Evolutionary conservation across 2,113 vertebrate genomes (phyloP), one percentile per base, ranked within the genome.

Genomic region (Bostrychus sinensis): DNA sequence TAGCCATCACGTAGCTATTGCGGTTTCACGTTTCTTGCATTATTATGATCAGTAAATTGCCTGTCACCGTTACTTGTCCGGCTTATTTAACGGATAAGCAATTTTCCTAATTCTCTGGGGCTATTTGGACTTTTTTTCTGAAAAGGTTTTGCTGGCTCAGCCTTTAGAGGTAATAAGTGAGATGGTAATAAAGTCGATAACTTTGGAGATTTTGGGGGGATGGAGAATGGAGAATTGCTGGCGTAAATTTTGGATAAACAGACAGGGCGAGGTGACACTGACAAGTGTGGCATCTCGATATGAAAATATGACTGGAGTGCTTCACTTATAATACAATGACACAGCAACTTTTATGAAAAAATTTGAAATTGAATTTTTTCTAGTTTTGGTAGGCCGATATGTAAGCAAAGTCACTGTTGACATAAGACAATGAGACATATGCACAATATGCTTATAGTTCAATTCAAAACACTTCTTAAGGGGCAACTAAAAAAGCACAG

Each of bases 21-120:
- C 34, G 64, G 72, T 80, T n/a, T 71, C 73, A 42, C 70, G 74
- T 89, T 81, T 82, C 79, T 54, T 53, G 61, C 70, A 62, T 80
- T 77, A 76, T 65, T 75, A 6, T 43, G 65, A 80, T 77, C 62
- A 13, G 59, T 78, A 85, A 88, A 84, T 75, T 80, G 80, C 73
- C 61, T 82, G 72, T 83, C 76, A 80, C 74, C 81, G 64, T 80
- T 67, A 65, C 68, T 79, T 23, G 63, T 60, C 20, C 32, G 62
- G 77, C 76, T 72, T 76, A 81, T 75, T 81, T 84, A 83, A 76
- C 82, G 68, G 70, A 73, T 62, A 63, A 83, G 63, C 69, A 63
- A 39, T 72, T 79, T 65, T 55, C 73, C 65, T 62, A 48, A 56
- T 48, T 69, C 63, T 80, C 59, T 7, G n/a, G 48, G 76, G 46